Conservation (phyloP, 2,797 vertebrate species). For the Heteromormyrus szaboi region DNA sequence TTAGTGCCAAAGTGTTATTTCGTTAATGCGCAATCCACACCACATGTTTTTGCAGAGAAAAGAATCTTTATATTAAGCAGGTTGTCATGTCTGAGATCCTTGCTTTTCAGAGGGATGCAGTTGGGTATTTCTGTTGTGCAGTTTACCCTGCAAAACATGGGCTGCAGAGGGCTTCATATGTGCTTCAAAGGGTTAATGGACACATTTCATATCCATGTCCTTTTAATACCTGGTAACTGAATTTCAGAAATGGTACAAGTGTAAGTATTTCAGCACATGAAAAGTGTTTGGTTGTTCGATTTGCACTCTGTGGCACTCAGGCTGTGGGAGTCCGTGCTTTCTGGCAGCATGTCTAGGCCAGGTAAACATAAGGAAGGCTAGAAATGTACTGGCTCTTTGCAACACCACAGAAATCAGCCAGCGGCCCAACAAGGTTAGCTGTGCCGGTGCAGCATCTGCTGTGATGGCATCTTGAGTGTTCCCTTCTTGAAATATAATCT, state of each 20-base stretch:
- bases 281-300: constrained; percentile 4
- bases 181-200: constrained; percentile 69
- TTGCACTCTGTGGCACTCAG: constrained; percentile 22
- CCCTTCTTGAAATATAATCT: neutral
- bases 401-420: neutral
- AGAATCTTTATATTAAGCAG: neutral
- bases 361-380: constrained; percentile 11
- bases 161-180: constrained; percentile 56
- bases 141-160: constrained; percentile 30
- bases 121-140: constrained; percentile 43
- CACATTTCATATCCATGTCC: constrained; percentile 24
- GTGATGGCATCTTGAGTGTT: constrained; percentile 1
- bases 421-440: neutral
- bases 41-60: neutral
- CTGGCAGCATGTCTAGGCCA: neutral
- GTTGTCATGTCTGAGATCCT: neutral
- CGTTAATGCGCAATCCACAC: neutral
- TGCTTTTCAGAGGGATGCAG: constrained; percentile 43
- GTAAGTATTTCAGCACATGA: constrained; percentile 19
- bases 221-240: neutral
- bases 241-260: constrained; percentile 13
- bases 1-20: neutral
- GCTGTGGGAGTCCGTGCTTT: constrained; percentile 16
- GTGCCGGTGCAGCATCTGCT: neutral
- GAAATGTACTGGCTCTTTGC: neutral